A percentile compares a stretch with the other conserved stretches of the same genome.
Conservation (phyloP, 2,113 vertebrate genomes). For the Phrynocephalus versicolor region DNA sequence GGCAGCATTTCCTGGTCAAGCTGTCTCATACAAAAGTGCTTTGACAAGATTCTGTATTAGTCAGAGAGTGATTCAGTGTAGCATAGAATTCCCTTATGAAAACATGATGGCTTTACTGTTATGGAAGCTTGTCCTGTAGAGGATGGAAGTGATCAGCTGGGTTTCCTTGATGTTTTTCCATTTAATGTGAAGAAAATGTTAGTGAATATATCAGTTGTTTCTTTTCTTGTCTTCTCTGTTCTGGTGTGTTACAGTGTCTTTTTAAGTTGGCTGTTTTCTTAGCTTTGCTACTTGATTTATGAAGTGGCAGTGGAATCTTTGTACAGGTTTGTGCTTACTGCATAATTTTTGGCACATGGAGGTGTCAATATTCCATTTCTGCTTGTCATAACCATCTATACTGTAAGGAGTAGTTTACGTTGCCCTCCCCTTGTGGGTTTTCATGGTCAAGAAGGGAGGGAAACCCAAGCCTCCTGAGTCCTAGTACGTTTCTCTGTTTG, state of each 20-base stretch:
- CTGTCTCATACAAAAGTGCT: background rate
- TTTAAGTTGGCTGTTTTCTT: background rate
- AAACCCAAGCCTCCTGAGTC: no score
- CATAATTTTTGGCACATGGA: background rate
- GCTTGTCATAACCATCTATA: background rate
- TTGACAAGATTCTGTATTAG: background rate
- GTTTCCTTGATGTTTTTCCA: background rate
- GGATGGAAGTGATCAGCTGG: background rate
- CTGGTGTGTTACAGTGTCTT: background rate
- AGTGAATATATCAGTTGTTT: background rate
- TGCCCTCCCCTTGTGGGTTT: background rate
- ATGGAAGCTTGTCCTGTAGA: background rate
- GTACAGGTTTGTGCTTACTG: background rate
- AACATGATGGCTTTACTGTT: background rate
- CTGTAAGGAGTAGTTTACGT: background rate
- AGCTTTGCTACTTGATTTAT: background rate
- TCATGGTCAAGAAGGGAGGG: background rate
- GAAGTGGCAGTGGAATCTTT: background rate
- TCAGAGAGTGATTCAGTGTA: background rate
- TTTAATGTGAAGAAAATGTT: constrained; percentile 8
- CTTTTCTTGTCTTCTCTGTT: background rate
- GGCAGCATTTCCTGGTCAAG: background rate
- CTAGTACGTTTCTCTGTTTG: no score
- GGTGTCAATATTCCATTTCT: background rate
- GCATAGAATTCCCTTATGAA: background rate